These are phyloP conservation scores for Branchipolynoe longqiensis DNA, from an alignment of 2,888 invertebrate genomes.

Conservation along the genomic window DNA sequence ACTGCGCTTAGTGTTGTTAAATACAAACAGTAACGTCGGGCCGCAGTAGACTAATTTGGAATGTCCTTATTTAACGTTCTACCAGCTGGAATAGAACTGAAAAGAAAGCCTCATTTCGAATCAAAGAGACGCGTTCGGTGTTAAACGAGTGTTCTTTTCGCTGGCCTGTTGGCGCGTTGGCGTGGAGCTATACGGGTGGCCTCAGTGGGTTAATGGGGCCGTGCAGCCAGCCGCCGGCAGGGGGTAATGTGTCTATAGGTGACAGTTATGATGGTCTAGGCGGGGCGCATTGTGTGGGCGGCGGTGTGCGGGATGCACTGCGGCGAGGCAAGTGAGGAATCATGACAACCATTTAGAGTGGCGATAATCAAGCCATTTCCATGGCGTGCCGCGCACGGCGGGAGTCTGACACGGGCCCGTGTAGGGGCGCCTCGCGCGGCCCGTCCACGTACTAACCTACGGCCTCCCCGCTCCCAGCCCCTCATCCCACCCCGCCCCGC, in stretches of 20 bases:
- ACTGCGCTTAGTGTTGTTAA: too few species aligned
- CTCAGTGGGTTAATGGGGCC: neutral
- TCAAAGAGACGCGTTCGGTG: too few species aligned
- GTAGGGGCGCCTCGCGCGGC: too few species aligned
- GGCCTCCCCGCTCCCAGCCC: neutral
- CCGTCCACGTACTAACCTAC: too few species aligned
- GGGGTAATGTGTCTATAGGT: constrained; percentile 23
- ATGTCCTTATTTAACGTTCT: too few species aligned
- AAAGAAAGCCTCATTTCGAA: too few species aligned
- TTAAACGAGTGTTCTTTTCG: too few species aligned
- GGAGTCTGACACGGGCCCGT: constrained; percentile 38
- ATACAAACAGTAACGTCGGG: too few species aligned
- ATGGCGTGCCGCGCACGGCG: neutral
- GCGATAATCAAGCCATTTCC: constrained; percentile 56
- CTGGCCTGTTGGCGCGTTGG: too few species aligned
- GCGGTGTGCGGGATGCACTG: neutral
- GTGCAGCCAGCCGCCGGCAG: neutral
- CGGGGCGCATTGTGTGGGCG: neutral
- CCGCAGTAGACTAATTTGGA: too few species aligned
- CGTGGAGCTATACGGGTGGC: neutral
- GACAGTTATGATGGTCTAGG: constrained; percentile 11
- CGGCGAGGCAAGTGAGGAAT: neutral
- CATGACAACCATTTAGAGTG: constrained; percentile 51
- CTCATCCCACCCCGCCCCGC: neutral
- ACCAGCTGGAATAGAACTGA: too few species aligned